Evolutionary conservation across 1,140 invertebrate species (phyloP).

Genomic region (Babylonia areolata): DNA sequence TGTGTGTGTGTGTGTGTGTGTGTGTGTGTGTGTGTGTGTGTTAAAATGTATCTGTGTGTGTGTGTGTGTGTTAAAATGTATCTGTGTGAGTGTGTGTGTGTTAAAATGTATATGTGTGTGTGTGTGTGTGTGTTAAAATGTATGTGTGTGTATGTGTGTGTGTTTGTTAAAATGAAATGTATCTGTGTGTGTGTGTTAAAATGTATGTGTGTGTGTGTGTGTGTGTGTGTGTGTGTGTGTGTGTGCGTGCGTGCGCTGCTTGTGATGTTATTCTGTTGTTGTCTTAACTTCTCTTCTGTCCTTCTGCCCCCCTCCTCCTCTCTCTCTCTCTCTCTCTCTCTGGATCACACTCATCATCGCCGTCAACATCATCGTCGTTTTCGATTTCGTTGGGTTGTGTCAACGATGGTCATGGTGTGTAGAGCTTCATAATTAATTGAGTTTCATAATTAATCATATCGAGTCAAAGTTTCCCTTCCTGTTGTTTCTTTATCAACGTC

Average conservation of each 20-base stretch:
- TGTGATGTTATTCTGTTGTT: background rate
- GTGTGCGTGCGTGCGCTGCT: background rate
- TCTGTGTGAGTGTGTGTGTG: no score
- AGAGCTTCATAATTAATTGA: no score
- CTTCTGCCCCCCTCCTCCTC: conserved; percentile 9
- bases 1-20: conserved; percentile 5
- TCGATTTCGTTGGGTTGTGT: no score
- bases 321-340: conserved; percentile 25
- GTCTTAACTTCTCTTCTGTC: background rate
- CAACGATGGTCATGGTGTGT: no score
- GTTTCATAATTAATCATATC: no score
- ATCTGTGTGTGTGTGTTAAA: background rate
- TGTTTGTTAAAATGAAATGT: no score
- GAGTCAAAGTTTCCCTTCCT: background rate
- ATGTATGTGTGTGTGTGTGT: background rate
- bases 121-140: no score
- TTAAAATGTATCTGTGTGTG: no score
- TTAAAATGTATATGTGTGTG: no score
- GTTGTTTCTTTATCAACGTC: conserved; percentile 6
- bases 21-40: conserved; percentile 15
- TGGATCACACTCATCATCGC: background rate
- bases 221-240: background rate
- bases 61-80: no score
- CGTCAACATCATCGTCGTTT: background rate
- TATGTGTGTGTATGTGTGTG: no score